phyloP scores from a whole-genome alignment of 2,113 vertebrate species.

The Ameiurus melas region DNA sequence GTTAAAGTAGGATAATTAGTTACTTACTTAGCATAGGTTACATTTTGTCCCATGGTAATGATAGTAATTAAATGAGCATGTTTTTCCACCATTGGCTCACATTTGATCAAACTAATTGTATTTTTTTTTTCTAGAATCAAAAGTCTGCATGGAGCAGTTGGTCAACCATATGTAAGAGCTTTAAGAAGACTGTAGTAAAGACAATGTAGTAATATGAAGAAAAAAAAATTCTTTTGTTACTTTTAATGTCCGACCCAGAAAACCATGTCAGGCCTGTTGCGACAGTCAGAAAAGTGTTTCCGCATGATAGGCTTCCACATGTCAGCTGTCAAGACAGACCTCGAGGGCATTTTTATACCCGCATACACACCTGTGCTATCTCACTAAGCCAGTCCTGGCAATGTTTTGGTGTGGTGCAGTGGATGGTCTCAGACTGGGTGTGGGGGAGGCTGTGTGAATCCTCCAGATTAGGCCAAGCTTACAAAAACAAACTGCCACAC shows the following conservation, averaged over 20 bases:
- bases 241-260: not conserved
- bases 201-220: not conserved
- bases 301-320: not conserved
- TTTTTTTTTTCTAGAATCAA: not conserved
- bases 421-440: slow-evolving; percentile 65
- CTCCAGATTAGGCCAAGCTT: slow-evolving; percentile 68
- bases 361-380: slow-evolving; percentile 59
- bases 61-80: not conserved
- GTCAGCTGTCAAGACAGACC: not conserved
- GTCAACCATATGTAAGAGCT: not conserved
- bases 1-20: not conserved
- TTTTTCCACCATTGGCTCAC: not conserved
- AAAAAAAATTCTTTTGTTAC: no score
- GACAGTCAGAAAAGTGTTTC: not conserved
- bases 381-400: slow-evolving; percentile 59
- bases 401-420: slow-evolving; percentile 62
- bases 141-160: not conserved
- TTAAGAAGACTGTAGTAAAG: not conserved
- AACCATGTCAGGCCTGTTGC: not conserved
- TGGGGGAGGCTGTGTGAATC: slow-evolving; percentile 71
- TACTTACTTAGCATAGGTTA: not conserved
- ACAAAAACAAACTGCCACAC: slow-evolving; percentile 62
- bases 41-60: no score
- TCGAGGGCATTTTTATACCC: slow-evolving; percentile 12
- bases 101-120: not conserved